Base-by-base conservation (phyloP, 2,888 invertebrate species). In the Drosophila neonasuta region DNA sequence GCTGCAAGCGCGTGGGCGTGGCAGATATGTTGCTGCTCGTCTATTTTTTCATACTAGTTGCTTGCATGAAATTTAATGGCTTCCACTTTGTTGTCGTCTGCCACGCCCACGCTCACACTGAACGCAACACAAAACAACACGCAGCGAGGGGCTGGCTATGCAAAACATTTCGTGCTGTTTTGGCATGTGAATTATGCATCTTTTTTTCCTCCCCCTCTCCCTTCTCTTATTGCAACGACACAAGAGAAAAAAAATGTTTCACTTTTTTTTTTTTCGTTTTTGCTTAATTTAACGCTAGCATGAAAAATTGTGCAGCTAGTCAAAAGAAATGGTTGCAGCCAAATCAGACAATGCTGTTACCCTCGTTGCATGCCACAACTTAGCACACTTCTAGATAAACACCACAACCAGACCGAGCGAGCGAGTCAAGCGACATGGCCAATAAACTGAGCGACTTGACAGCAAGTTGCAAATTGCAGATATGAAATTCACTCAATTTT, bases 31-130 rank as follows among this genome's bases (percentile, higher is more conserved):
- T 66, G 48, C 82, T 51, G 17, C 8, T 30, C 24, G 24, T 51
- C 11, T 36, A 17, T 11, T 24, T 41, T 24, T 24, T 24, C 24
- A 24, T 63, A 80, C 81, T 75, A 83, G 82, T 83, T 84, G 85
- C 82, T 79, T 85, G 87, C 79, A 86, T 87, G 84, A 86, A 84
- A 87, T 87, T 84, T 84, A 84, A 84, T 84, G 87, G 87, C 75
- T 79, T 83, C 80, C 83, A 84, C 86, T 84, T 82, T 88, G 87
- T 86, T 80, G 79, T 79, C 78, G 76, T 71, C 84, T 77, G 71
- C 67, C 71, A 74, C 79, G 73, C 75, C 80, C 66, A 55, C 42
- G 24, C 6, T 24, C 6, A 24, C 3, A 0, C 20, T 20, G 4
- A 20, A 20, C 20, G 20, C 41, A 13, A 54, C 62, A 61, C 68